phyloP scores from a whole-genome alignment of 2,797 vertebrate genomes.

The Scarus forsteni region DNA sequence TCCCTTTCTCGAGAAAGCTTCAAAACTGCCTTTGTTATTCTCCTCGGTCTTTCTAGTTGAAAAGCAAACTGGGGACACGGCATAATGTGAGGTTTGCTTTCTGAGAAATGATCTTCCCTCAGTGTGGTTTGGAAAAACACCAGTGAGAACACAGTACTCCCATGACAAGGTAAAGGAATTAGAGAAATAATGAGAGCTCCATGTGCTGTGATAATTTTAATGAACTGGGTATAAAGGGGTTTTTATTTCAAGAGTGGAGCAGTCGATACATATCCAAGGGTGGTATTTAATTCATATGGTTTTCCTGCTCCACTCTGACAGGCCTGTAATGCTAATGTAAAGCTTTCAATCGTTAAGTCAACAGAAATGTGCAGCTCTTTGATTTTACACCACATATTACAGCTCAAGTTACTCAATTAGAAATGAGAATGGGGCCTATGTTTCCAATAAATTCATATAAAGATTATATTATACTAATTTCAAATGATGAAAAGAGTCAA shows the following conservation, averaged over 20 bases:
- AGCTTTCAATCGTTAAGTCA: slow-evolving; percentile 12
- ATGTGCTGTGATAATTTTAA: slow-evolving; percentile 61
- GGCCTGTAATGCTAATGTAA: slow-evolving; percentile 13
- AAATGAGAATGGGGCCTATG: not conserved
- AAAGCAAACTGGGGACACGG: slow-evolving; percentile 34
- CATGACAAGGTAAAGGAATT: slow-evolving; percentile 49
- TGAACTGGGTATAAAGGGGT: slow-evolving; percentile 47
- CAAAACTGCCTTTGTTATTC: slow-evolving; percentile 47
- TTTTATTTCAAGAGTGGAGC: slow-evolving; percentile 37
- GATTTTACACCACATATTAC: not conserved
- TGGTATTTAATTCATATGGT: slow-evolving; percentile 6
- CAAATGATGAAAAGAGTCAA: not conserved
- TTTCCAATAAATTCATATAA: too few species aligned
- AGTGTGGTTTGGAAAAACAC: slow-evolving; percentile 25
- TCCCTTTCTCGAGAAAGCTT: slow-evolving; percentile 45
- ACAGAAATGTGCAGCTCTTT: not conserved
- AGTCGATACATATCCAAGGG: slow-evolving; percentile 15
- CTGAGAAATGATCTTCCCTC: slow-evolving; percentile 19
- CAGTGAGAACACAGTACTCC: slow-evolving; percentile 34
- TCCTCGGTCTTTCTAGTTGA: slow-evolving; percentile 50
- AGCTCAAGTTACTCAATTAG: not conserved
- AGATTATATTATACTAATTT: not conserved
- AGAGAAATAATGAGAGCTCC: slow-evolving; percentile 53
- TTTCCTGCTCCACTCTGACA: not conserved
- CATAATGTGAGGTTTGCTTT: slow-evolving; percentile 35